A percentile compares a stretch with the other conserved stretches of the same genome.
Conservation (phyloP, 1,140 invertebrate genomes). For the Ctenoplectra terminalis region DNA sequence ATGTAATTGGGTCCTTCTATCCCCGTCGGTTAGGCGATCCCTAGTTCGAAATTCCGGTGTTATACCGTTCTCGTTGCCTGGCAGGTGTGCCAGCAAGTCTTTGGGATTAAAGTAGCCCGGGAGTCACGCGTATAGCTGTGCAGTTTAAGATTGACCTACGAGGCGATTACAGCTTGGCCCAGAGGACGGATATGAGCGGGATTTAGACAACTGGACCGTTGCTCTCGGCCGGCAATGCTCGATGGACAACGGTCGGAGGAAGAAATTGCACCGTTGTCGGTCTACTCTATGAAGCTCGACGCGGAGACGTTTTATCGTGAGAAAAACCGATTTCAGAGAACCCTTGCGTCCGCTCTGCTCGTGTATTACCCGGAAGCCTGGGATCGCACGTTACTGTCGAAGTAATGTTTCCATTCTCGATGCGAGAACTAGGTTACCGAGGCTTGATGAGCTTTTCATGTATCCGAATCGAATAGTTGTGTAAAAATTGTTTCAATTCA, state of each 20-base stretch:
- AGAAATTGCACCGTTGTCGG: background rate
- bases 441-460: too few relatives aligned
- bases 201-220: slow-evolving; percentile 12
- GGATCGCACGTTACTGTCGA: background rate
- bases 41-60: slow-evolving; percentile 47
- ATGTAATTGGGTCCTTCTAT: slow-evolving; percentile 68
- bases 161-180: slow-evolving; percentile 17
- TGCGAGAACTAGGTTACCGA: background rate
- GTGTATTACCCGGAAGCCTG: background rate
- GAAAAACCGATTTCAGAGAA: background rate
- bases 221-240: background rate
- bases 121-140: slow-evolving; percentile 53
- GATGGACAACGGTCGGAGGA: background rate
- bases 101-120: slow-evolving; percentile 49
- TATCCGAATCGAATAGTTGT: too few relatives aligned
- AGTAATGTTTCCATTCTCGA: background rate
- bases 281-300: background rate
- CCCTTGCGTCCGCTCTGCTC: background rate
- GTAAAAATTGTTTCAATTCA: too few relatives aligned
- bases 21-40: background rate
- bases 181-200: background rate
- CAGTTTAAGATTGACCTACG: slow-evolving; percentile 54
- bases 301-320: too few relatives aligned
- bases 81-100: slow-evolving; percentile 53
- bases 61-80: slow-evolving; percentile 32